Percentiles rank a stretch among this genome's conserved stretches.
These are phyloP conservation scores for Vulpes lagopus DNA, from an alignment of 2,113 vertebrate genomes.

Conservation along the genomic window DNA sequence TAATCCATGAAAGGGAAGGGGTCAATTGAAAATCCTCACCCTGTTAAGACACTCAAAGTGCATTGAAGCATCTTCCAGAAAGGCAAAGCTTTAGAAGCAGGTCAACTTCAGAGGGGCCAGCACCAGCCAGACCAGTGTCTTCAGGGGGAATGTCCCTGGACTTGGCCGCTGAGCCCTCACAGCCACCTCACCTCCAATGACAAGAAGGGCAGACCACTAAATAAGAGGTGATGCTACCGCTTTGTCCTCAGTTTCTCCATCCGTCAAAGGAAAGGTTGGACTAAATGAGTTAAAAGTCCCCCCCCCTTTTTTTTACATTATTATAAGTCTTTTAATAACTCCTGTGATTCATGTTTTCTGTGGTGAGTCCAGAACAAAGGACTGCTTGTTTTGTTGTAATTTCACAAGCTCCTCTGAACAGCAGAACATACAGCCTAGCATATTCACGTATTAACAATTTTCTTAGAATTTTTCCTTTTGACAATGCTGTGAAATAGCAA, in stretches of 20 bases:
- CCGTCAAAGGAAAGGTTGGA: not conserved
- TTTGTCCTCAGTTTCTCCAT: not conserved
- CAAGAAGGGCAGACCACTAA: not conserved
- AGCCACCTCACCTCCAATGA: not conserved
- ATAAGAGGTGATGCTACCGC: too few species aligned
- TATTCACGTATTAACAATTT: not conserved
- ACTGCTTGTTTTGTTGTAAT: not conserved
- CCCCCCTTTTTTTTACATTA: not conserved
- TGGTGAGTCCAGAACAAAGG: not conserved
- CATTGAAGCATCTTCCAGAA: not conserved
- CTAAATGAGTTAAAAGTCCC: not conserved
- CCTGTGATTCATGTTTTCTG: not conserved
- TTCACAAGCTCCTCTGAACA: not conserved
- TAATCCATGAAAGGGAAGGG: not conserved
- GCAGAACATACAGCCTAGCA: not conserved
- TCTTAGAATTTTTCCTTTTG: not conserved
- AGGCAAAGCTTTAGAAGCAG: not conserved
- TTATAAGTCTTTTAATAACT: not conserved
- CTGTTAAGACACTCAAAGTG: not conserved
- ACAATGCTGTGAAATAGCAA: not conserved
- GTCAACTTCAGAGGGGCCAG: not conserved
- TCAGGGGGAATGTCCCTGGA: not conserved
- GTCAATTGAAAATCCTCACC: not conserved
- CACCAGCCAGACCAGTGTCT: not conserved
- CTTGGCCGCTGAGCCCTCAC: not conserved